phyloP scores from a whole-genome alignment of 2,888 invertebrate genomes.

The Lepidochrysops patricia region DNA sequence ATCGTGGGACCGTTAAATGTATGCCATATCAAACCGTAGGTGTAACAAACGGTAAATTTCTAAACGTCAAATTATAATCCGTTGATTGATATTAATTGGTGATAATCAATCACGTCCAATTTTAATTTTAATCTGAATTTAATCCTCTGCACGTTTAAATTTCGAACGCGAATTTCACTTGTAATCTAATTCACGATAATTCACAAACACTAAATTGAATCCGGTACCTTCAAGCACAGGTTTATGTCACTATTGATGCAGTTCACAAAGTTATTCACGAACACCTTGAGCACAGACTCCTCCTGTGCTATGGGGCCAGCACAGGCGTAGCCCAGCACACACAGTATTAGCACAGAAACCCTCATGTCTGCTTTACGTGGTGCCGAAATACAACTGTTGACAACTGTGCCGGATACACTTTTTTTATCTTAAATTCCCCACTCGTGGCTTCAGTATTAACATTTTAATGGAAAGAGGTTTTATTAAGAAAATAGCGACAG shows the following conservation, averaged over 20 bases:
- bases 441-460: slow-evolving; percentile 51
- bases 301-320: slow-evolving; percentile 49
- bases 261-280: slow-evolving; percentile 51
- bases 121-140: background rate
- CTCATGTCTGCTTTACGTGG: slow-evolving; percentile 47
- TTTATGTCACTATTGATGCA: slow-evolving; percentile 61
- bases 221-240: slow-evolving; percentile 59
- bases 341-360: slow-evolving; percentile 46
- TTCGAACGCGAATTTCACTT: background rate
- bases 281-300: slow-evolving; percentile 46
- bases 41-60: background rate
- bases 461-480: slow-evolving; percentile 50
- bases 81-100: background rate
- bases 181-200: slow-evolving; percentile 1
- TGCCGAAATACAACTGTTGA: slow-evolving; percentile 55
- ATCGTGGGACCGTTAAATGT: background rate
- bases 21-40: background rate
- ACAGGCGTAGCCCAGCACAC: slow-evolving; percentile 42
- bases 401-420: slow-evolving; percentile 55
- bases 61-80: background rate
- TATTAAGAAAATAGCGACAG: slow-evolving; percentile 1
- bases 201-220: slow-evolving; percentile 13
- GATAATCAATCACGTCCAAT: background rate
- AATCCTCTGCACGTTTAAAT: background rate
- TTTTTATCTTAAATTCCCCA: slow-evolving; percentile 66